Conservation (phyloP, 2,888 invertebrate genomes). For the Mesochorus sp. region DNA sequence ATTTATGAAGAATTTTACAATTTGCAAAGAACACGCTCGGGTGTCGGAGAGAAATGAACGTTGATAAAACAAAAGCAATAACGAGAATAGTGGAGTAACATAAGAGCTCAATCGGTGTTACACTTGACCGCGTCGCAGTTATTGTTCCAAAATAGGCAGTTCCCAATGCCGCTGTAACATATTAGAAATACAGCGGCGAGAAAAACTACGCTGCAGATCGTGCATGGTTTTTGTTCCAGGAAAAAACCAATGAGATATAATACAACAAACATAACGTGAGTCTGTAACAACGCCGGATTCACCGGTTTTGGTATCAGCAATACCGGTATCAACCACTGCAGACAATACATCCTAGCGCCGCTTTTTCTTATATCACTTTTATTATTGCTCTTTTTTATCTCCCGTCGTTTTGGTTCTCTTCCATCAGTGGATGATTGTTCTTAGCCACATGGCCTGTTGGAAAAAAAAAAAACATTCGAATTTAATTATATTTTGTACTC, state of each 20-base stretch:
- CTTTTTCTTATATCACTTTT: slow-evolving; percentile 18
- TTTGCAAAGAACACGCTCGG: too few species aligned
- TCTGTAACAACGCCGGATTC: slow-evolving; percentile 97
- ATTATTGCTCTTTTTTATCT: background rate
- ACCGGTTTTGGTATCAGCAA: slow-evolving; percentile 98
- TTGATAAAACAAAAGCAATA: background rate
- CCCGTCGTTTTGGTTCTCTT: background rate
- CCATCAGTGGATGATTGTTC: slow-evolving; percentile 18
- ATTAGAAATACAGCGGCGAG: slow-evolving; percentile 95
- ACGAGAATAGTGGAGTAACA: too few species aligned
- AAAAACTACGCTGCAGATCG: slow-evolving; percentile 98
- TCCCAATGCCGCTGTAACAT: slow-evolving; percentile 97
- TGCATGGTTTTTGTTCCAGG: slow-evolving; percentile 97
- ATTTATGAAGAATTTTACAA: background rate
- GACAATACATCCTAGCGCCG: slow-evolving; percentile 96
- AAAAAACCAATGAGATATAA: slow-evolving; percentile 98
- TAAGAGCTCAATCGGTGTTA: slow-evolving; percentile 76
- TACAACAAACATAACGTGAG: slow-evolving; percentile 98
- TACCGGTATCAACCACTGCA: slow-evolving; percentile 98
- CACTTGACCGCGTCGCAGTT: slow-evolving; percentile 86
- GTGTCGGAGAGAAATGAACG: too few species aligned
- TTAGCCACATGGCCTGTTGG: slow-evolving; percentile 31
- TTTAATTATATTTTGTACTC: too few species aligned
- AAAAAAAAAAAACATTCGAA: too few species aligned
- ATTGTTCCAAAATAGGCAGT: slow-evolving; percentile 95